Conservation (phyloP, 2,797 vertebrate species). For the Numenius phaeopus region DNA sequence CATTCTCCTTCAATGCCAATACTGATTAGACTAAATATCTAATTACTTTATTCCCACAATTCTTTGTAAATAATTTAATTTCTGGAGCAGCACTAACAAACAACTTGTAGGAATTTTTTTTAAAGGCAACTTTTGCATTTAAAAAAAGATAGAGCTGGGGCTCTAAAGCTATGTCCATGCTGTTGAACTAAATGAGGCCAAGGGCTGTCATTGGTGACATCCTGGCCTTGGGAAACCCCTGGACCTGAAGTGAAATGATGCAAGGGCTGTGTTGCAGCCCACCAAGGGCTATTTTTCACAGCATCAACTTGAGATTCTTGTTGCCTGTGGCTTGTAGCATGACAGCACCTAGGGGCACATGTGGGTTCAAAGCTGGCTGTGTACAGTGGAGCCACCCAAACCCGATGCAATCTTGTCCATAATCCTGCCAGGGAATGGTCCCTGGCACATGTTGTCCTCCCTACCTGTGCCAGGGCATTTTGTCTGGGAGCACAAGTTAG, state of each 20-base stretch:
- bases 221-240: background rate
- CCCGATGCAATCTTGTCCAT: background rate
- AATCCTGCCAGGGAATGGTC: background rate
- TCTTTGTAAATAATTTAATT: background rate
- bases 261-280: background rate
- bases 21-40: background rate
- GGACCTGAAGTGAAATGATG: background rate
- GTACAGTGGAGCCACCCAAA: background rate
- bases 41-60: background rate
- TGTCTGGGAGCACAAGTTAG: background rate
- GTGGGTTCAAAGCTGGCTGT: background rate
- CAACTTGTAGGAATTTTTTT: background rate
- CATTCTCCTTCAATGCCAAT: background rate
- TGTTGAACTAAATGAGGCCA: background rate
- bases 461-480: background rate
- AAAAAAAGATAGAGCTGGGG: background rate
- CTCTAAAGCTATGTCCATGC: background rate
- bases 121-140: background rate
- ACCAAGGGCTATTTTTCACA: background rate
- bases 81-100: background rate
- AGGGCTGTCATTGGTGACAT: background rate
- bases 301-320: background rate
- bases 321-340: background rate
- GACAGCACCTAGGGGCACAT: fast-evolving
- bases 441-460: background rate